Evolutionary conservation across 2,113 vertebrate genomes (phyloP).

Genomic region (Psittacula cyanocephala): DNA sequence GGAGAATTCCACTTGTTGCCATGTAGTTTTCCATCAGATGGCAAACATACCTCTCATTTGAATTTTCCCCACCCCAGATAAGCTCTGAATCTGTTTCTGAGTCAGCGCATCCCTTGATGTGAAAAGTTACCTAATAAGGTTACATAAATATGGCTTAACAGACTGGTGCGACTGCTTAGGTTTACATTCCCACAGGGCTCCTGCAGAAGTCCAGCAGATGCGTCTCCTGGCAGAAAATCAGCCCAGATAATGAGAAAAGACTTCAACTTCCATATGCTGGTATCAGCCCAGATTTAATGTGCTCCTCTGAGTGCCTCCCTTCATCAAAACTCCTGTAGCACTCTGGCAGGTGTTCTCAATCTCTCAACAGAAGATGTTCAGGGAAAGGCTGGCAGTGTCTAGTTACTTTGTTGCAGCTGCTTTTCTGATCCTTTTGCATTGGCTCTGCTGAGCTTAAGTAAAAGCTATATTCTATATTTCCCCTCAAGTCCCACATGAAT

Average conservation of each 20-base stretch:
- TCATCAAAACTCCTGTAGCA: constrained; percentile 14
- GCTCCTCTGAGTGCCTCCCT: not conserved
- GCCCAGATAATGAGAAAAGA: constrained; percentile 60
- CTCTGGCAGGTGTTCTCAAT: not conserved
- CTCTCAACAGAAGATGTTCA: not conserved
- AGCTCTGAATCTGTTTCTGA: not conserved
- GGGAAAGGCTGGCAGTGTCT: not conserved
- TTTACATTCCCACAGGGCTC: not conserved
- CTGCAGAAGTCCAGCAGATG: constrained; percentile 58
- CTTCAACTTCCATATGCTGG: constrained; percentile 50
- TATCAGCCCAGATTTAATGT: constrained; percentile 45
- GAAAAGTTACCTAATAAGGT: constrained; percentile 26
- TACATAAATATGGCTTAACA: constrained; percentile 37
- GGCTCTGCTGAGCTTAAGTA: not conserved
- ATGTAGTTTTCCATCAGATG: not conserved
- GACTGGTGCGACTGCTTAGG: not conserved
- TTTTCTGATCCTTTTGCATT: not conserved
- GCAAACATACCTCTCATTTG: not conserved
- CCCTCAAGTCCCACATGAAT: not conserved
- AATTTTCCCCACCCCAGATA: not conserved
- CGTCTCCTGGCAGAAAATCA: constrained; percentile 60
- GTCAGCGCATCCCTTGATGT: not conserved
- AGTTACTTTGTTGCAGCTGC: not conserved
- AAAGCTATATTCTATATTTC: not conserved
- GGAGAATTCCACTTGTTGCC: not conserved